phyloP scores from a whole-genome alignment of 2,113 vertebrate genomes.

The Antechinus stuartii region DNA sequence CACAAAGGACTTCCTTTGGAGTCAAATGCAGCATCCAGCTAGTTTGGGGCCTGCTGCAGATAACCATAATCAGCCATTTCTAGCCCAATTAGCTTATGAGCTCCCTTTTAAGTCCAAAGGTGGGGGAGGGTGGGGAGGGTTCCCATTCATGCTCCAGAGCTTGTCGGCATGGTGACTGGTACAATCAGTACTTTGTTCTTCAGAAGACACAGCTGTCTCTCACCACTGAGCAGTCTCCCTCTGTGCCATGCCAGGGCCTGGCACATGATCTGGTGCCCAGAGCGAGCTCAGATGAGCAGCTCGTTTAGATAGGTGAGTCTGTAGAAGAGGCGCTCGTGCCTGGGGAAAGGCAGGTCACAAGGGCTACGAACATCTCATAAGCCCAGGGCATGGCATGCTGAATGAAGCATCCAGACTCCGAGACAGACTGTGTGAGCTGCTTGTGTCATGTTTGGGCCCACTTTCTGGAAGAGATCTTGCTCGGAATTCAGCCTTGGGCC shows the following conservation, averaged over 20 bases:
- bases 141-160: constrained; percentile 76
- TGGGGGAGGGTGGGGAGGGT: constrained; percentile 63
- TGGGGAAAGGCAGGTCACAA: background rate
- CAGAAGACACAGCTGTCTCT: constrained; percentile 77
- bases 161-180: constrained; percentile 72
- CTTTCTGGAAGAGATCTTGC: constrained; percentile 31
- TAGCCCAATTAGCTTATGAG: constrained; percentile 66
- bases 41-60: constrained; percentile 59
- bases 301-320: background rate
- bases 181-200: constrained; percentile 78
- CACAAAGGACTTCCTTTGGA: constrained; percentile 49
- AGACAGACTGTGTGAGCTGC: background rate
- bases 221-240: constrained; percentile 63
- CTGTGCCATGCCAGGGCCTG: constrained; percentile 33
- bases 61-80: constrained; percentile 62
- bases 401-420: background rate
- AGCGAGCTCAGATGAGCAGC: background rate
- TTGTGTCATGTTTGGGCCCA: no score
- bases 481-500: background rate
- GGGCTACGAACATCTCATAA: no score
- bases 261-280: constrained; percentile 53
- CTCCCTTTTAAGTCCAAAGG: constrained; percentile 68
- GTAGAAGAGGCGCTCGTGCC: background rate
- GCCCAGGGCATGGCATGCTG: no score
- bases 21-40: constrained; percentile 22